Percentiles rank a stretch among this genome's conserved stretches.
Conservation (phyloP, 2,888 invertebrate genomes). For the Shargacucullia verbasci region DNA sequence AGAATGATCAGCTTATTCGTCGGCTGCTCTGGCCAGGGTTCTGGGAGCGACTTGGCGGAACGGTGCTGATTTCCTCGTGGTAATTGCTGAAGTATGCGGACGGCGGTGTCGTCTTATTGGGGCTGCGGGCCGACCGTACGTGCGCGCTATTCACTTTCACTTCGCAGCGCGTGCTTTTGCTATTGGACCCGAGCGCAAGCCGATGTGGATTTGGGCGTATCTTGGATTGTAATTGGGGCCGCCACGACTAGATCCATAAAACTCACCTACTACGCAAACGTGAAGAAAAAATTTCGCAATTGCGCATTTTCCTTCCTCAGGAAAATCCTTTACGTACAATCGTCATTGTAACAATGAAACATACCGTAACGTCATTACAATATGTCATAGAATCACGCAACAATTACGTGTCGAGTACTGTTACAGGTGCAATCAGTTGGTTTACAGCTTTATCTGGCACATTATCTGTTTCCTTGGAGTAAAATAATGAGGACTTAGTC, state of each 20-base stretch:
- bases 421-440: conserved; percentile 12
- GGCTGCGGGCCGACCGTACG: conserved; percentile 82
- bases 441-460: conserved; percentile 18
- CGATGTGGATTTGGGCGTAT: conserved; percentile 66
- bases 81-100: conserved; percentile 88
- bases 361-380: conserved; percentile 33
- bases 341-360: conserved; percentile 37
- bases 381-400: conserved; percentile 31
- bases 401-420: conserved; percentile 6
- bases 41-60: conserved; percentile 71
- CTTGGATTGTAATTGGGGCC: conserved; percentile 67
- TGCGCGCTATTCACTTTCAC: conserved; percentile 87
- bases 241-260: conserved; percentile 43
- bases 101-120: conserved; percentile 87
- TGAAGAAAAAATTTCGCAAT: background rate
- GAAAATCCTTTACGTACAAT: conserved; percentile 38
- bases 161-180: conserved; percentile 80
- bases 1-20: conserved; percentile 16
- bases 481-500: conserved; percentile 3
- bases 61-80: conserved; percentile 86
- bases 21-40: conserved; percentile 60
- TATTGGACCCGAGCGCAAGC: conserved; percentile 70
- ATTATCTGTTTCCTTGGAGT: conserved; percentile 22
- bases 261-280: conserved; percentile 13
- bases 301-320: conserved; percentile 33